Percentiles rank a stretch among this genome's conserved stretches.
phyloP scores from a whole-genome alignment of 2,888 invertebrate genomes.

The Argyresthia albistria region DNA sequence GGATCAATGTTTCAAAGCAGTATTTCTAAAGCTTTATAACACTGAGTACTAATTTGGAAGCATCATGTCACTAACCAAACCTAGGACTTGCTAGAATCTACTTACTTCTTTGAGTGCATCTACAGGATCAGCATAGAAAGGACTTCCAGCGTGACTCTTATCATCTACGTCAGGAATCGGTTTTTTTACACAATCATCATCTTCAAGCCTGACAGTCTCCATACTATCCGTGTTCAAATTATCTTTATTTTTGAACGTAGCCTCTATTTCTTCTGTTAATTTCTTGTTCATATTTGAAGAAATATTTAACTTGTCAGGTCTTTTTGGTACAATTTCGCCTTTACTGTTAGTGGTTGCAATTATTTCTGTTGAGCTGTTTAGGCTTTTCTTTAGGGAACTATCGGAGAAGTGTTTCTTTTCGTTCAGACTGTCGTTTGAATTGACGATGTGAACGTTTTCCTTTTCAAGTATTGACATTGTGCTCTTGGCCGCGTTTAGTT shows the following conservation, averaged over 20 bases:
- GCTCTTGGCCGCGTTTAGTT: conserved; percentile 56
- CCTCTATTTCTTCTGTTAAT: conserved; percentile 61
- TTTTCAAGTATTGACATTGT: conserved; percentile 60
- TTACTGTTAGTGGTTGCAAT: conserved; percentile 66
- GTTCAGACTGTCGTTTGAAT: conserved; percentile 52
- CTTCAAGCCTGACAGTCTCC: conserved; percentile 63
- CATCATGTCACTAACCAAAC: too few species aligned
- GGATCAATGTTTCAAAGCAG: too few species aligned
- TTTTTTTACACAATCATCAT: conserved; percentile 42
- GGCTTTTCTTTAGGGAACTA: conserved; percentile 48
- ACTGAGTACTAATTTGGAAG: too few species aligned
- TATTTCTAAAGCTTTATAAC: too few species aligned
- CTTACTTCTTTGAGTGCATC: conserved; percentile 80
- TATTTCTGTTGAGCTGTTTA: conserved; percentile 50
- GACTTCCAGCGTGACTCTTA: conserved; percentile 82
- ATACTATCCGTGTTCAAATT: conserved; percentile 56
- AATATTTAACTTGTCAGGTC: conserved; percentile 64
- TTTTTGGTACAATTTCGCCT: conserved; percentile 57
- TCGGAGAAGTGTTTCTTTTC: conserved; percentile 54
- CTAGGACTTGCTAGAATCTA: conserved; percentile 2
- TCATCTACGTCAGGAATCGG: conserved; percentile 43
- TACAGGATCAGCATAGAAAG: conserved; percentile 92
- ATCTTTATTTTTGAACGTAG: conserved; percentile 49
- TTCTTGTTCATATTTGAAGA: conserved; percentile 63
- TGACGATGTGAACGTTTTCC: conserved; percentile 53